These are phyloP conservation scores for Pherbina coryleti DNA, from an alignment of 2,888 invertebrate species.

Conservation along the genomic window DNA sequence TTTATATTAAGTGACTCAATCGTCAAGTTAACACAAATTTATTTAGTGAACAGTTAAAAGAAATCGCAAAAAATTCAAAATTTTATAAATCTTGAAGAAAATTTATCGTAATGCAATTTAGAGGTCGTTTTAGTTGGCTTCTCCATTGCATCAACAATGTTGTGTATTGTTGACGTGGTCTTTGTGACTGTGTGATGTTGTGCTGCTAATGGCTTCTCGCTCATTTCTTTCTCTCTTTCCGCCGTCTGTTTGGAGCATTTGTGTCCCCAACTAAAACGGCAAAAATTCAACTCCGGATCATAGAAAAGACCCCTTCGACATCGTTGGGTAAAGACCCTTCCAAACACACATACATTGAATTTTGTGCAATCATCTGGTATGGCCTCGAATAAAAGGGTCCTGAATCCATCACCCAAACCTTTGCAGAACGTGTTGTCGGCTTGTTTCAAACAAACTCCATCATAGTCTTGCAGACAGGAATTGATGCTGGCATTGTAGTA, in stretches of 20 bases:
- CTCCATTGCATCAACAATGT: background rate
- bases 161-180: background rate
- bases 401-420: background rate
- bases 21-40: too few relatives aligned
- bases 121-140: background rate
- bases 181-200: background rate
- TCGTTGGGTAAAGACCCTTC: constrained; percentile 46
- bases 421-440: background rate
- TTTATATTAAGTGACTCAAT: too few relatives aligned
- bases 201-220: background rate
- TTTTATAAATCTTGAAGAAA: constrained; percentile 53
- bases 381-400: constrained; percentile 40
- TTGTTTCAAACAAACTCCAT: constrained; percentile 47
- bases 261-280: constrained; percentile 41
- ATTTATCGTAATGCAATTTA: constrained; percentile 45
- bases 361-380: constrained; percentile 53
- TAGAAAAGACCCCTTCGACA: constrained; percentile 54
- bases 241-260: constrained; percentile 37
- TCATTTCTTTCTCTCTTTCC: background rate
- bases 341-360: constrained; percentile 53
- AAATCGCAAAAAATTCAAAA: constrained; percentile 29
- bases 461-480: constrained; percentile 51
- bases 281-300: constrained; percentile 43
- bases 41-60: too few relatives aligned
- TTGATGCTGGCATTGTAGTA: constrained; percentile 49